phyloP scores from a whole-genome alignment of 2,113 vertebrate species.

The Petrocephalus zakoni region DNA sequence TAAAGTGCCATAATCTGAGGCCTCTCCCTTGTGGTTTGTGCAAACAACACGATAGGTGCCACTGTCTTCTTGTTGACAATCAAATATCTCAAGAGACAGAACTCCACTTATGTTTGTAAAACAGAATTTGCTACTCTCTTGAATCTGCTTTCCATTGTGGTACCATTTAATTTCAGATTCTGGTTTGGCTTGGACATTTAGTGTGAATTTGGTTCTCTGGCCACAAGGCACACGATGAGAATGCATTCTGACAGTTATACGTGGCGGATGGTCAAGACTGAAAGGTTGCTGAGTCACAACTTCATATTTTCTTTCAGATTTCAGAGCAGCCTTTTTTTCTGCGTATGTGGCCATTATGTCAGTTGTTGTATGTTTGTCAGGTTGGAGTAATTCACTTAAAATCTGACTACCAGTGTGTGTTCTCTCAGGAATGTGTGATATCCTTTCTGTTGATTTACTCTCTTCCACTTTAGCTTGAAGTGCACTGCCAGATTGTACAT shows the following conservation, averaged over 20 bases:
- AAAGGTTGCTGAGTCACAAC: conserved; percentile 86
- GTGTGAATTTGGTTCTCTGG: conserved; percentile 79
- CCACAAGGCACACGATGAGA: conserved; percentile 82
- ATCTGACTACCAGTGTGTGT: conserved; percentile 69
- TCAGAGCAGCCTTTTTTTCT: conserved; percentile 85
- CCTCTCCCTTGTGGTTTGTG: conserved; percentile 86
- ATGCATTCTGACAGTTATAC: conserved; percentile 88
- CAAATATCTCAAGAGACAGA: conserved; percentile 80
- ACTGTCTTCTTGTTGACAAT: conserved; percentile 81
- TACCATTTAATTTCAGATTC: conserved; percentile 86
- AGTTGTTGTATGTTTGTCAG: conserved; percentile 76
- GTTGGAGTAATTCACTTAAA: conserved; percentile 67
- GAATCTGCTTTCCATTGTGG: conserved; percentile 82
- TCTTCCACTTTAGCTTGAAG: conserved; percentile 47
- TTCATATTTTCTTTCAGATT: conserved; percentile 81
- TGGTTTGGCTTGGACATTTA: conserved; percentile 90
- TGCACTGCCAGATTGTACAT: conserved; percentile 55
- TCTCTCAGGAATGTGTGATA: conserved; percentile 71
- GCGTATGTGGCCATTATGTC: conserved; percentile 92
- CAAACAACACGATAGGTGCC: conserved; percentile 89
- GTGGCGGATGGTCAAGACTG: conserved; percentile 84
- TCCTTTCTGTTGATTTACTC: conserved; percentile 56
- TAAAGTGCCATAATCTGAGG: conserved; percentile 87
- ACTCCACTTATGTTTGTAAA: conserved; percentile 85
- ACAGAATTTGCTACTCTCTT: conserved; percentile 74